Evolutionary conservation across 37 sponge, comb jelly and placozoan genomes (phyloP).

Genomic region (Ianthella basta): DNA sequence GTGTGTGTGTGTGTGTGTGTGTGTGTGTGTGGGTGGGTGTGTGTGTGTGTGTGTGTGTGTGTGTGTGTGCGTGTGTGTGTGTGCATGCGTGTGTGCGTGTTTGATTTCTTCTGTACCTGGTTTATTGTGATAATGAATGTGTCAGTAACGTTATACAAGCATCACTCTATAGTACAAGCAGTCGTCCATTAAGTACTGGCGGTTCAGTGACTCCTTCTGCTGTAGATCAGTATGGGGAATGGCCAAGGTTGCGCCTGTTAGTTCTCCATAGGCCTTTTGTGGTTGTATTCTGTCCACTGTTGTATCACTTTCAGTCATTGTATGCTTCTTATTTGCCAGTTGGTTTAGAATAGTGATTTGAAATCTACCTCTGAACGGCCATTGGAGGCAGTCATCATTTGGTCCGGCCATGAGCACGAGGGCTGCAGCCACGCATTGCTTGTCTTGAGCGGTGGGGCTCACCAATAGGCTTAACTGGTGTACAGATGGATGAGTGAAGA

Average conservation of each 20-base stretch:
- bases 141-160: too few species aligned
- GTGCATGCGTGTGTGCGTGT: too few species aligned
- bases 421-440: not conserved
- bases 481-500: conserved; percentile 2
- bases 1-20: conserved; percentile 36
- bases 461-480: conserved; percentile 4
- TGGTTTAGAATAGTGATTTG: not conserved
- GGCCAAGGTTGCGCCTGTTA: too few species aligned
- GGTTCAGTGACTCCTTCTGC: not conserved
- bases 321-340: not conserved
- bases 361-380: not conserved
- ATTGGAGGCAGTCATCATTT: not conserved
- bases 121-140: too few species aligned
- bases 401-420: conserved; percentile 4
- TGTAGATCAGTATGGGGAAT: conserved; percentile 6
- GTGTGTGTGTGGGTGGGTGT: conserved; percentile 26
- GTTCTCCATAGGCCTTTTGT: not conserved
- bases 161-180: conserved; percentile 2
- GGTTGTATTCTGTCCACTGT: not conserved
- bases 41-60: conserved; percentile 16
- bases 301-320: too few species aligned
- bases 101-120: too few species aligned
- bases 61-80: too few species aligned
- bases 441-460: not conserved
- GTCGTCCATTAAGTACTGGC: conserved; percentile 16